Evolutionary conservation across 37 sponge, comb jelly and placozoan species (phyloP), one percentile per base, ranked within the genome.

Genomic region (Beroe ovata): DNA sequence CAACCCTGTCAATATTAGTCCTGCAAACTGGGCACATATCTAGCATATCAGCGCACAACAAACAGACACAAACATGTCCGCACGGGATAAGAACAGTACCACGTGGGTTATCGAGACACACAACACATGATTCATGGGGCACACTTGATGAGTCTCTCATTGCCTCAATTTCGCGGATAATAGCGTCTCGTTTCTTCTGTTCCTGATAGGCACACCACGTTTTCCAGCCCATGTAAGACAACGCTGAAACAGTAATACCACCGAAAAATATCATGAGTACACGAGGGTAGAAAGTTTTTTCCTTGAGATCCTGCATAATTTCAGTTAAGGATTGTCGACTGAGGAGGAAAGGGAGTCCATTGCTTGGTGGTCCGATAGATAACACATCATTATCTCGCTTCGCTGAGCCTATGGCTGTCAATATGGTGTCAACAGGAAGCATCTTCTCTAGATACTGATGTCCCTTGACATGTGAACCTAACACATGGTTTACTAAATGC

Each of bases 11-110:
- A 3, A 77, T 77, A 1, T 77, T 28, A n/a, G 19, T 19, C 38
- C 84, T 77, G 28, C 84, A 77, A 42, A 77, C 84, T 6, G 84
- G 84, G 33, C 84, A 77, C n/a, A 35, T 40, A n/a, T 77, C 84
- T 0, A 77, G 22, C 23, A 33, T 33, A n/a, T 77, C 84, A 4
- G 84, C 35, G 21, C 84, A 77, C 28, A 77, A 25, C 22, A 77
- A 23, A 23, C 84, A 77, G 54, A 77, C 54, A 77, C 84, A 77
- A 28, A 77, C 84, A 77, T 77, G 84, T 22, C 84, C 84, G 41
- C 84, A 77, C 21, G 84, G 84, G 26, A 77, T 77, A 4, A 77
- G 54, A n/a, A 77, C 84, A 4, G 54, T 42, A 1, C 84, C 84
- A 42, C 84, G 26, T 25, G 84, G 84, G 54, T 77, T 77, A 20